These are phyloP conservation scores for Camponotus vicinus DNA, from an alignment of 1,140 invertebrate species.

Conservation along the genomic window DNA sequence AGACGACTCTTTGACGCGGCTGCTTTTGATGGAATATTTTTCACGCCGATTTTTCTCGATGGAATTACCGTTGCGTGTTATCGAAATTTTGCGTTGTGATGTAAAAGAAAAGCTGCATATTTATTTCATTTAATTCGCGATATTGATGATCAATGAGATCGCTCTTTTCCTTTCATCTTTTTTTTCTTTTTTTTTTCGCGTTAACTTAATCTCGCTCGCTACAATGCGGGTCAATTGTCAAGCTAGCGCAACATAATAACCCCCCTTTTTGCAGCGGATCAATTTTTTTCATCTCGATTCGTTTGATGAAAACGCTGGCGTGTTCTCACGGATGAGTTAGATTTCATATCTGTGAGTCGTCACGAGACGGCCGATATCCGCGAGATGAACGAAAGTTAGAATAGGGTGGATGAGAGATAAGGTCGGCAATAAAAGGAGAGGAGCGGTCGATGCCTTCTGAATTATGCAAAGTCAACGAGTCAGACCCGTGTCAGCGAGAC, in stretches of 20 bases:
- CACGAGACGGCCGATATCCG: conserved; percentile 57
- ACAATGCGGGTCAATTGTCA: neutral
- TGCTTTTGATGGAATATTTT: conserved; percentile 32
- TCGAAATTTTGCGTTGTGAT: neutral
- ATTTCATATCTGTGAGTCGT: conserved; percentile 55
- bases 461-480: conserved; percentile 74
- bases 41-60: neutral
- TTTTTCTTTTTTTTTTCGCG: neutral
- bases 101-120: neutral
- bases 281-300: conserved; percentile 10
- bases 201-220: conserved; percentile 19
- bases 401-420: conserved; percentile 60
- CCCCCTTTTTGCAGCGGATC: neutral
- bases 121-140: neutral
- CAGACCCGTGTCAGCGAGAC: conserved; percentile 69
- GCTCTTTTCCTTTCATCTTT: neutral
- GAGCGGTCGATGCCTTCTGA: conserved; percentile 57
- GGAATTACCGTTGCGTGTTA: neutral
- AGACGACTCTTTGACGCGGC: conserved; percentile 14
- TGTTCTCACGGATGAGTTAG: conserved; percentile 27
- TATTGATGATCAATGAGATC: no score
- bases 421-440: conserved; percentile 66
- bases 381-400: conserved; percentile 67
- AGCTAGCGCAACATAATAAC: conserved; percentile 17
- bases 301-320: conserved; percentile 42